Evolutionary conservation across 92 coral and sea anemone genomes (phyloP).

Genomic region (Micromussa lordhowensis): DNA sequence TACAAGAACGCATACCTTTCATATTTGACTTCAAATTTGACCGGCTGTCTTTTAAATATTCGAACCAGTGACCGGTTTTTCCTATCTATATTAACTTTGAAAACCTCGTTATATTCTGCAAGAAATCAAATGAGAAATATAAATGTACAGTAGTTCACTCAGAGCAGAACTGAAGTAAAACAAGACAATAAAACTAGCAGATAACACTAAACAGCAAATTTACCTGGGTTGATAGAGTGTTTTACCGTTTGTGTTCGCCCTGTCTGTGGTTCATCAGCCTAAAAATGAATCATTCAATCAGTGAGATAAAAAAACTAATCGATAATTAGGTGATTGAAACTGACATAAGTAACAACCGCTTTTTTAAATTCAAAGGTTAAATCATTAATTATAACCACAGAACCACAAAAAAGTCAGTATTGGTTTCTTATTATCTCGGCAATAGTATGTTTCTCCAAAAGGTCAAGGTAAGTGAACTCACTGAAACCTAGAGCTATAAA

Average conservation of each 20-base stretch:
- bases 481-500: neutral
- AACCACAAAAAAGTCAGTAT: neutral
- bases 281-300: neutral
- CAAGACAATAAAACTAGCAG: neutral
- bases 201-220: neutral
- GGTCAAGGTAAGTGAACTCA: neutral
- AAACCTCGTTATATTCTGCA: slow-evolving; percentile 88
- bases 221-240: slow-evolving; percentile 94
- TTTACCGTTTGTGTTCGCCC: slow-evolving; percentile 87
- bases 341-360: neutral
- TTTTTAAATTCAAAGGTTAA: neutral
- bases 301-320: neutral
- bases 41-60: slow-evolving; percentile 88
- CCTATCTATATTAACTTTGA: slow-evolving; percentile 92
- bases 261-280: slow-evolving; percentile 90
- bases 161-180: neutral
- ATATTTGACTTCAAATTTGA: slow-evolving; percentile 89
- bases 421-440: neutral
- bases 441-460: neutral
- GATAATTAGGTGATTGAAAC: neutral
- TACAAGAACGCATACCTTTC: slow-evolving; percentile 72
- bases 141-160: too few species aligned
- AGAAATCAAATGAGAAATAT: neutral
- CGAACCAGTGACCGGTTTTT: slow-evolving; percentile 88
- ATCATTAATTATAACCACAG: neutral